These are phyloP conservation scores for Anthopleura sola DNA, from an alignment of 64 coral and sea anemone genomes.

Conservation along the genomic window DNA sequence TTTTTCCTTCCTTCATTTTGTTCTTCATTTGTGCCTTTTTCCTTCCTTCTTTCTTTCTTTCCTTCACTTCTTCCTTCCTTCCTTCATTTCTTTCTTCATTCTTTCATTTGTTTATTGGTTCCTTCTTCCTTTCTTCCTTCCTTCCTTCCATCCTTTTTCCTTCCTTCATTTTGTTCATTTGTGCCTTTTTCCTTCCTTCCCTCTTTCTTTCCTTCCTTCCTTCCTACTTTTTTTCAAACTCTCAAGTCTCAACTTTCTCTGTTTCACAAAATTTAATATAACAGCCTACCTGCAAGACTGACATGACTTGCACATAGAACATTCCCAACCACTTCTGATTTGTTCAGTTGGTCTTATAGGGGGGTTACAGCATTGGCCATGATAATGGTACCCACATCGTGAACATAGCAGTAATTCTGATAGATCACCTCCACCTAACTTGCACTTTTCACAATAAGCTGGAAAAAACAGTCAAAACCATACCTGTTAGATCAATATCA, in stretches of 20 bases:
- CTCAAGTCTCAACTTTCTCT: too few species aligned
- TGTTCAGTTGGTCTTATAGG: conserved; percentile 61
- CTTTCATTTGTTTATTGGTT: too few species aligned
- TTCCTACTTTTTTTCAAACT: too few species aligned
- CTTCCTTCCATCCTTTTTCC: too few species aligned
- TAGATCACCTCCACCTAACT: conserved; percentile 54
- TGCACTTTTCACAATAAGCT: conserved; percentile 95
- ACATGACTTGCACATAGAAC: conserved; percentile 79
- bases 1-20: too few species aligned
- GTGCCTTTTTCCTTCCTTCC: too few species aligned
- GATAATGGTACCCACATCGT: conserved; percentile 78
- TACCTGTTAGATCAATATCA: not conserved
- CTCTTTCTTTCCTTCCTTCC: too few species aligned
- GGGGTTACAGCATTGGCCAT: conserved; percentile 83
- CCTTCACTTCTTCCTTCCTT: too few species aligned
- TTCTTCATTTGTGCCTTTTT: too few species aligned
- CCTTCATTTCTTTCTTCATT: not conserved
- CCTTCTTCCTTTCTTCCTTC: too few species aligned
- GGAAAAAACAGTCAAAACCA: conserved; percentile 7
- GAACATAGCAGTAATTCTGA: conserved; percentile 74
- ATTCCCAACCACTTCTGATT: conserved; percentile 90
- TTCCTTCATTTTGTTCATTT: not conserved
- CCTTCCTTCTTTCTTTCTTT: not conserved
- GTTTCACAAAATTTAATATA: too few species aligned
- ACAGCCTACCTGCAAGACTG: conserved; percentile 79